These are phyloP conservation scores for Dryobotodes eremita DNA, from an alignment of 2,888 invertebrate species.

Conservation along the genomic window DNA sequence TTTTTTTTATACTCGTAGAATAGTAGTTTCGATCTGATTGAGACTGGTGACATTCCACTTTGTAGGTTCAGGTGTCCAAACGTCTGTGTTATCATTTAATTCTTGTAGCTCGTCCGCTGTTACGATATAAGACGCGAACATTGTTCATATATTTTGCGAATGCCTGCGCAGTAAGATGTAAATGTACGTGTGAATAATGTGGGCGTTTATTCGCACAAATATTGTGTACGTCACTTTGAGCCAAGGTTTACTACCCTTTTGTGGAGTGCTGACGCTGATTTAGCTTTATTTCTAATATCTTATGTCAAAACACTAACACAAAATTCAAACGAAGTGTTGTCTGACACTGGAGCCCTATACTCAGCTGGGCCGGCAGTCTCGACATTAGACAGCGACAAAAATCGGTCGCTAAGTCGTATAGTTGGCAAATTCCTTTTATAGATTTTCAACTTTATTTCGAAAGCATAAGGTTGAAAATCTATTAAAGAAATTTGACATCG, in stretches of 20 bases:
- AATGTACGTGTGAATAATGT: neutral
- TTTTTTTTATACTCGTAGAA: slow-evolving; percentile 22
- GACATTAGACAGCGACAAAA: no score
- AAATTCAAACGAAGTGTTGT: neutral
- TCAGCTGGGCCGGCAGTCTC: no score
- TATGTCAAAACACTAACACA: neutral
- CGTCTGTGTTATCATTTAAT: slow-evolving; percentile 24
- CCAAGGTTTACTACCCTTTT: neutral
- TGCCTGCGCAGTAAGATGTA: no score
- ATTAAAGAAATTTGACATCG: no score
- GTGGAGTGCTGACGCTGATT: neutral
- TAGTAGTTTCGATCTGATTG: slow-evolving; percentile 11
- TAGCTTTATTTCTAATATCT: neutral
- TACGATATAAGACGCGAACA: neutral
- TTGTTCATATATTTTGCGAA: neutral
- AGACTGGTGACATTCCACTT: slow-evolving; percentile 54
- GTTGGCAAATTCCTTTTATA: no score
- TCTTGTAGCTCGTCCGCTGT: slow-evolving; percentile 32
- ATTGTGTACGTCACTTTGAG: neutral
- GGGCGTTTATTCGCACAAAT: neutral
- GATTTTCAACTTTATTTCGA: no score
- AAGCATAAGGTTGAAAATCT: no score
- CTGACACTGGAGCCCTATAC: slow-evolving; percentile 5
- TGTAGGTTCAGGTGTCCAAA: slow-evolving; percentile 30
- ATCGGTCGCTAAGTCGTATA: no score